Evolutionary conservation across 1,140 invertebrate genomes (phyloP), one percentile per base, ranked within the genome.

Genomic region (Drosophila chauvacae): DNA sequence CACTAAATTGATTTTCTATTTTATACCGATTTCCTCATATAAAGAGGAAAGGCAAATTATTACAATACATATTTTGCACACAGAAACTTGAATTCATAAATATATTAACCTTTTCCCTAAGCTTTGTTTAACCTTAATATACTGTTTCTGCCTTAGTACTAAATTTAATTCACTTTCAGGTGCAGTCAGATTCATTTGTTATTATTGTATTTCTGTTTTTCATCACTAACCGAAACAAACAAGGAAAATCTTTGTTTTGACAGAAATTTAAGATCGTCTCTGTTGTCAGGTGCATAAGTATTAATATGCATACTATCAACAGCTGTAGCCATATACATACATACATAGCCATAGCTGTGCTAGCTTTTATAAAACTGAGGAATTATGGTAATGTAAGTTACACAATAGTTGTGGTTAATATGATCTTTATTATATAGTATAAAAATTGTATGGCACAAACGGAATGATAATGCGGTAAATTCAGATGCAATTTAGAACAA

Each of bases 391-490:
- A 35, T 53, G 3, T n/a, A 41, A n/a, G 13, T 4, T 16, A 11
- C 16, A n/a, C 9, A 37, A 20, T 23, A 20, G 33, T 7, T 55
- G 9, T 55, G 18, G 33, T 35, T 50, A 23, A 60, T 33, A 50
- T n/a, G 18, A n/a, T 35, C 16, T 61, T 61, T 61, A 61, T 51
- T 51, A 26, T 23, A 51, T 7, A 10, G 20, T 61, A 20, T 16
- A 16, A 16, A 20, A 35, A 61, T 26, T n/a, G 7, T 70, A 77
- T 77, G 73, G 53, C 61, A 76, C 71, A 76, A 16, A 23, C 5
- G 64, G 28, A 62, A 37, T 50, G 41, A 11, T 56, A n/a, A 18
- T 39, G 3, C 10, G 30, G 60, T 3, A n/a, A 30, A 11, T 23
- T 37, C 16, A 53, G 26, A 23, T 18, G 11, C 9, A 56, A 48